phyloP scores from a whole-genome alignment of 1,140 invertebrate genomes.

The Melipona quadrifasciata region DNA sequence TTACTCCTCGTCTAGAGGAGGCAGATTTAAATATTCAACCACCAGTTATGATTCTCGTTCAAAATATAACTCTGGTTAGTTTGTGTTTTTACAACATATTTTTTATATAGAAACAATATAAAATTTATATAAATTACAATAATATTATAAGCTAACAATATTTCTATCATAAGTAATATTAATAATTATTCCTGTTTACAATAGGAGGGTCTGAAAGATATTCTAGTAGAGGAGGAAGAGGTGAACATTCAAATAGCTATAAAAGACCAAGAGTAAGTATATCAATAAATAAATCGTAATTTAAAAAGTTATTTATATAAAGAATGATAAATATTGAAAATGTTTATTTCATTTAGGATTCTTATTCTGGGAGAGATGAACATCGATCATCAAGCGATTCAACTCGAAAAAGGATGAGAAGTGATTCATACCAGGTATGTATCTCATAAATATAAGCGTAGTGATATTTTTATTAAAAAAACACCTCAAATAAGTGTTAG shows the following conservation, averaged over 20 bases:
- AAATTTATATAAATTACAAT: background rate
- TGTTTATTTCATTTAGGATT: conserved; percentile 68
- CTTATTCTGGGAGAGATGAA: conserved; percentile 75
- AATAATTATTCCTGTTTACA: conserved; percentile 25
- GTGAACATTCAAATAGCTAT: conserved; percentile 78
- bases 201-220: conserved; percentile 75
- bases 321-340: background rate
- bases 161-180: background rate
- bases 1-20: conserved; percentile 75
- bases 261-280: conserved; percentile 75
- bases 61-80: conserved; percentile 77
- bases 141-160: background rate
- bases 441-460: conserved; percentile 14
- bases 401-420: conserved; percentile 75
- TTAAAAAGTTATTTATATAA: background rate
- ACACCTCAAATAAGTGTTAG: conserved; percentile 30
- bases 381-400: conserved; percentile 77
- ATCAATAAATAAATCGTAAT: background rate
- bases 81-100: background rate
- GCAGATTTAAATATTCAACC: conserved; percentile 76
- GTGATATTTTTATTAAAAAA: conserved; percentile 17
- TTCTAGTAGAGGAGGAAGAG: conserved; percentile 75
- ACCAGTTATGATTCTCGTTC: conserved; percentile 75
- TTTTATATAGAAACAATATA: background rate
- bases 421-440: conserved; percentile 79